Base-by-base conservation (phyloP, 2,113 vertebrate species). In the Colius striatus region DNA sequence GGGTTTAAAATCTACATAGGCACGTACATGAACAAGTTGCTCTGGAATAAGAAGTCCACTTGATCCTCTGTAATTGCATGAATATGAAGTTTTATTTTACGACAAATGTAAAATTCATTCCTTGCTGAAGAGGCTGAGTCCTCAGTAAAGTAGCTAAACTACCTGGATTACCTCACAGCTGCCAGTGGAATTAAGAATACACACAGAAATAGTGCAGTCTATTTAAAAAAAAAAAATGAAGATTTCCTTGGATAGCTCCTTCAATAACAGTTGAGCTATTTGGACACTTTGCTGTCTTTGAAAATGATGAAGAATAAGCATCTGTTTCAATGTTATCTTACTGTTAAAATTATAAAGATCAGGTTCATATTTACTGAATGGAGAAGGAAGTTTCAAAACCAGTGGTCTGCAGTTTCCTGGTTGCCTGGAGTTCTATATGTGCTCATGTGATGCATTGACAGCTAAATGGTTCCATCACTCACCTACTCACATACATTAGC, bases 301-400 rank as follows among this genome's bases (percentile, higher is more conserved):
- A 85, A 88, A 87, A 87, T 3, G 6, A 10, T 21, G 10, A 94
- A 78, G 67, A 54, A 86, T 66, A 2, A 75, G 58, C 43, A 77
- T 84, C 88, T 76, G 58, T 84, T 91, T 94, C 43, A 87, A 94
- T 95, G 73, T 88, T 96, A 93, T 87, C 55, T 66, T 91, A 48
- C 79, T 93, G 53, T 70, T 95, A 95, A 91, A 90, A 80, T 30
- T 2, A 73, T 54, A 30, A 65, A 48, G 71, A 63, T 72, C 21
- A 47, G 48, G 48, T 84, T 82, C 57, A 75, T 29, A 87, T 84
- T 78, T 63, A 57, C 20, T 25, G 26, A 81, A 48, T 0, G 0
- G 34, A 84, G 38, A 87, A 84, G 20, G 16, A 92, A 50, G 16
- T 71, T 26, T 13, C 76, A 82, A 93, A 88, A 13, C 6, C 80